phyloP scores from a whole-genome alignment of 2,888 invertebrate genomes.

The Euplagia quadripunctaria region DNA sequence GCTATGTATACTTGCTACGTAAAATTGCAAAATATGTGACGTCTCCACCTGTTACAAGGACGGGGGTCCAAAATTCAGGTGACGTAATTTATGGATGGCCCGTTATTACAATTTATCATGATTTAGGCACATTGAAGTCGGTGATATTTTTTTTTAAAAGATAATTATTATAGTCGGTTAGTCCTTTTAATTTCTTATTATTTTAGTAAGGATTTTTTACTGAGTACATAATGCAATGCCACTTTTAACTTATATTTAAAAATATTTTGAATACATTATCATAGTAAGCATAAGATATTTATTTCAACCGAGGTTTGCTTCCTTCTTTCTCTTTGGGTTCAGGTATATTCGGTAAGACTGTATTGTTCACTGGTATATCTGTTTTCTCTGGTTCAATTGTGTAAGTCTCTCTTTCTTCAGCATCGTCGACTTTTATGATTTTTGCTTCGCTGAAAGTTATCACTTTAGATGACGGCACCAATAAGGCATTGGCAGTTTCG shows the following conservation, averaged over 20 bases:
- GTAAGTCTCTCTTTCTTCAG: slow-evolving; percentile 13
- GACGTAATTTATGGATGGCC: no score
- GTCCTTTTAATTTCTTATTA: no score
- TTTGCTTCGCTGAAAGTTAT: slow-evolving; percentile 16
- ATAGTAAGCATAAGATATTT: neutral
- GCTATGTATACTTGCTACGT: no score
- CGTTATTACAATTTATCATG: no score
- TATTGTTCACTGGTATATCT: neutral
- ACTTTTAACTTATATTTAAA: neutral
- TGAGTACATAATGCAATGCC: neutral
- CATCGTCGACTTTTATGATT: neutral
- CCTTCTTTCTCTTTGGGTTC: neutral
- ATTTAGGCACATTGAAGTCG: no score
- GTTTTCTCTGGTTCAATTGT: slow-evolving; percentile 36
- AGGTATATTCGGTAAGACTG: neutral
- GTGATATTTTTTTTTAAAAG: no score
- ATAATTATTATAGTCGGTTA: no score
- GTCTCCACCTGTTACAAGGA: no score
- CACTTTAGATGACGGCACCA: neutral
- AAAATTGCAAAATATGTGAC: no score
- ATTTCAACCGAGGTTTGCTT: neutral
- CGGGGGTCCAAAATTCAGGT: no score
- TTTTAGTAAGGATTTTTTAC: no score
- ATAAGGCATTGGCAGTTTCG: neutral
- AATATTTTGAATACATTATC: slow-evolving; percentile 7